Evolutionary conservation across 2,797 vertebrate species (phyloP), one percentile per base, ranked within the genome.

Genomic region (Hirundo rustica): DNA sequence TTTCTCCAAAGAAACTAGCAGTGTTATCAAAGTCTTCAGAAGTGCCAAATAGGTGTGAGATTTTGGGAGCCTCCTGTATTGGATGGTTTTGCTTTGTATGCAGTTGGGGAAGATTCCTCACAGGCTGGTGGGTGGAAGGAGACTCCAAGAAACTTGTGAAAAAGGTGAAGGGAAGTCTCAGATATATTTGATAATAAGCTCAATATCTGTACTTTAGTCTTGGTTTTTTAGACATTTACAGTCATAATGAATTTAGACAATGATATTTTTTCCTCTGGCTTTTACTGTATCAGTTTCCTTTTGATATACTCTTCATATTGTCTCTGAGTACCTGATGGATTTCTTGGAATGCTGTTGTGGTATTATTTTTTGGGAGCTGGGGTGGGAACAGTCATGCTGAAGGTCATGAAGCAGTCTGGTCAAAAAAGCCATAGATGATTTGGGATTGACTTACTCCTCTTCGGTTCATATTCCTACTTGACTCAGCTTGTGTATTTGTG

Each of bases 211-310:
- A 47, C 7, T 72, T 80, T 27, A 72, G n/a, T 48, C 26, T 47
- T 42, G 8, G n/a, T n/a, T 4, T 9, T 73, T 54, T 48, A 64
- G 27, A 7, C 93, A 70, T 25, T 58, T 58, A 26, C n/a, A 36
- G 29, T 89, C 2, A 2, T 51, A 50, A 61, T 70, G 4, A 62
- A 48, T 82, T 76, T 23, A 62, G 18, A 19, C 50, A 3, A 26
- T 66, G 4, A 2, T n/a, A 4, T 48, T 68, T 76, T 53, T 12
- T 0, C 15, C 11, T 36, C 54, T 2, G 1, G 13, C 48, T 44
- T 55, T 47, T 8, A 68, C 25, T 42, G 1, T 67, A 4, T 77
- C 7, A 57, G 36, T 48, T 84, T 77, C 13, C 23, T 55, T 91
- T 78, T 81, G 61, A 34, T 54, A 62, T 42, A 48, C 34, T 25